Evolutionary conservation across 2,113 vertebrate species (phyloP).

Genomic region (Ctenodactylus gundi): DNA sequence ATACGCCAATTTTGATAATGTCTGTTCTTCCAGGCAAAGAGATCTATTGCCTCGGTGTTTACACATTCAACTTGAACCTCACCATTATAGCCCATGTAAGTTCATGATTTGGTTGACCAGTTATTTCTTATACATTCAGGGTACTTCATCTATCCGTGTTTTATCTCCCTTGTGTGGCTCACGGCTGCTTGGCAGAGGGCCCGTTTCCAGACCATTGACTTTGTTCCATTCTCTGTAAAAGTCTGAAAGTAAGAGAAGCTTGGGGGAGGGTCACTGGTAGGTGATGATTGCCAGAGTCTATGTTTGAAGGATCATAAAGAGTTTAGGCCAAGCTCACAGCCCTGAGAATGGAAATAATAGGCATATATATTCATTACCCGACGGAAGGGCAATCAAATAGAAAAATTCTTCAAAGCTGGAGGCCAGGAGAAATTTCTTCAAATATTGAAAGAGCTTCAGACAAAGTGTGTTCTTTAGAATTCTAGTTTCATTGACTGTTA

Average conservation of each 20-base stretch:
- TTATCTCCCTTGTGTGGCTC: neutral
- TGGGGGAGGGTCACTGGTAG: neutral
- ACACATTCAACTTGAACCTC: neutral
- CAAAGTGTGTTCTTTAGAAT: neutral
- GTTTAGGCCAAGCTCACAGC: neutral
- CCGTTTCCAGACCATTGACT: neutral
- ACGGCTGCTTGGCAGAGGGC: neutral
- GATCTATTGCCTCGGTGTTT: neutral
- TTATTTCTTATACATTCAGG: constrained; percentile 15
- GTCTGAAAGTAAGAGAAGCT: neutral
- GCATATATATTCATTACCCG: neutral
- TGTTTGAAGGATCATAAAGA: neutral
- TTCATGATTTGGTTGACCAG: neutral
- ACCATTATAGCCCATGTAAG: neutral
- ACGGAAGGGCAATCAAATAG: neutral
- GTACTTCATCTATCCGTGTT: neutral
- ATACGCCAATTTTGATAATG: too few species aligned
- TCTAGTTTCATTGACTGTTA: neutral
- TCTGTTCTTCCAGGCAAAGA: too few species aligned
- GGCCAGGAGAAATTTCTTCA: neutral
- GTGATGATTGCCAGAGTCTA: neutral
- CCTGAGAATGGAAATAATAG: neutral
- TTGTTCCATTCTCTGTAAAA: constrained; percentile 4
- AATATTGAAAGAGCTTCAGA: neutral
- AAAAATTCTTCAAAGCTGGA: neutral